These are phyloP conservation scores for Boleophthalmus pectinirostris DNA, from an alignment of 2,113 vertebrate species.

Conservation along the genomic window DNA sequence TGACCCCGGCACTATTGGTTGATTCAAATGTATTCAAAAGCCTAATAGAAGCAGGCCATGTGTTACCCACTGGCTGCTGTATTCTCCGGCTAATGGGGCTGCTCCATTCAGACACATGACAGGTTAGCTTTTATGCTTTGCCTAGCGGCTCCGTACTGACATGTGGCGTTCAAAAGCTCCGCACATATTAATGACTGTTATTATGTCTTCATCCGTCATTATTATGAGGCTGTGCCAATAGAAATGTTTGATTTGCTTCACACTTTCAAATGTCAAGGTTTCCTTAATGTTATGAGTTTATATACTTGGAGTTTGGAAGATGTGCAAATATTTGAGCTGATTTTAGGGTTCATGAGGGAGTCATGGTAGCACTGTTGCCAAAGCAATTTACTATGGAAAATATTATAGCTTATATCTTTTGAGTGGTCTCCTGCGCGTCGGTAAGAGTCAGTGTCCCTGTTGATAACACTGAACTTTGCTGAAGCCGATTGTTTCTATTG, in stretches of 20 bases:
- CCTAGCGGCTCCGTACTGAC: constrained; percentile 31
- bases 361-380: too few relatives aligned
- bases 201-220: constrained; percentile 44
- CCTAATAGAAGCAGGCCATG: constrained; percentile 8
- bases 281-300: not conserved
- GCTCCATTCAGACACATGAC: constrained; percentile 26
- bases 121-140: constrained; percentile 39
- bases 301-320: too few relatives aligned
- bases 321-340: too few relatives aligned
- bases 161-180: constrained; percentile 27
- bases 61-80: constrained; percentile 5
- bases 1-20: not conserved
- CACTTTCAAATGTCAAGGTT: constrained; percentile 1
- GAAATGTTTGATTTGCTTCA: not conserved
- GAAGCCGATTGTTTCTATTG: too few relatives aligned
- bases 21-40: not conserved
- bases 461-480: too few relatives aligned
- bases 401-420: too few relatives aligned
- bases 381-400: too few relatives aligned
- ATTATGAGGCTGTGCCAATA: not conserved
- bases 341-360: too few relatives aligned
- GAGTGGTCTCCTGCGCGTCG: too few relatives aligned
- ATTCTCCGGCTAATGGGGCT: constrained; percentile 28
- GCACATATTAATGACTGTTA: constrained; percentile 56
- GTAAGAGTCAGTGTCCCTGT: too few relatives aligned